phyloP scores from a whole-genome alignment of 2,888 invertebrate genomes.

The Parapristionchus giblindavisi region DNA sequence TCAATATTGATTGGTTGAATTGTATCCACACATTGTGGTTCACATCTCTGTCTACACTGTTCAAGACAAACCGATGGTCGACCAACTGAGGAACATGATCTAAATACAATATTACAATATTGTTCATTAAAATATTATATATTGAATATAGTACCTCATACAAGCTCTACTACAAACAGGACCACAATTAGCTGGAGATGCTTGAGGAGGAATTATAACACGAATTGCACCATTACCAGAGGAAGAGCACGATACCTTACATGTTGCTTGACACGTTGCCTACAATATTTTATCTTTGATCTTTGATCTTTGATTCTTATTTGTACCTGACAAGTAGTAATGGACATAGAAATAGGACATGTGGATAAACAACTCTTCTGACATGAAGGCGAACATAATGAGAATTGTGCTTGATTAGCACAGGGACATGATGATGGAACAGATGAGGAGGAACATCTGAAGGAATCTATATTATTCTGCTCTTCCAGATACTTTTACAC shows the following conservation, averaged over 20 bases:
- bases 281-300: background rate
- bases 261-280: constrained; percentile 24
- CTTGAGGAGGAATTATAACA: constrained; percentile 21
- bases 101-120: background rate
- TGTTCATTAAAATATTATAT: background rate
- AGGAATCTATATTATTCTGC: no score
- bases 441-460: no score
- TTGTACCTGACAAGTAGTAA: constrained; percentile 23
- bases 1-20: background rate
- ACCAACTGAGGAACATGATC: constrained; percentile 19
- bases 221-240: background rate
- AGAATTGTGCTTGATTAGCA: background rate
- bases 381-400: constrained; percentile 19
- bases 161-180: constrained; percentile 30
- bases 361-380: constrained; percentile 12
- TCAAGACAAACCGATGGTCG: constrained; percentile 31
- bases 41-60: constrained; percentile 28
- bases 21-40: constrained; percentile 28
- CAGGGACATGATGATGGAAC: background rate
- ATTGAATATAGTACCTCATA: constrained; percentile 4
- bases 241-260: constrained; percentile 13
- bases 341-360: constrained; percentile 24
- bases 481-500: no score
- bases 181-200: constrained; percentile 23
- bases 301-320: background rate